Evolutionary conservation across 2,888 invertebrate genomes (phyloP).

Genomic region (Temnothorax ravouxi): DNA sequence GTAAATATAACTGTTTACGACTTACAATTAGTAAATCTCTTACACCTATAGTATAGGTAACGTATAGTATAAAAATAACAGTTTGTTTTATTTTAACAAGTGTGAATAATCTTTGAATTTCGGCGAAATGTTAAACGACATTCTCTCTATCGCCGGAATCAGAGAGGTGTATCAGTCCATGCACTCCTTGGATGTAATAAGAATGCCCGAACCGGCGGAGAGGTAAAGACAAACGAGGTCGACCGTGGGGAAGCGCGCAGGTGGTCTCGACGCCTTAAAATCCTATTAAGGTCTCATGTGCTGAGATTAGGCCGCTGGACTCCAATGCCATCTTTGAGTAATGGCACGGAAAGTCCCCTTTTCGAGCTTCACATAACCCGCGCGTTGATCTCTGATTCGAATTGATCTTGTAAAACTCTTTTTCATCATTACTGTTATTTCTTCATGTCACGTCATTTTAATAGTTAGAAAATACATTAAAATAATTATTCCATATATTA

Average conservation of each 20-base stretch:
- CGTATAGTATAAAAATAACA: not conserved
- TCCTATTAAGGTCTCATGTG: conserved; percentile 86
- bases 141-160: conserved; percentile 59
- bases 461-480: not conserved
- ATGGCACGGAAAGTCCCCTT: conserved; percentile 81
- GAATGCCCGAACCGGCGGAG: conserved; percentile 75
- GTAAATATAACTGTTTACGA: not conserved
- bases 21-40: not conserved
- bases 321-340: conserved; percentile 84
- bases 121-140: conserved; percentile 47
- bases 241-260: conserved; percentile 81
- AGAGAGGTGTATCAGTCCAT: conserved; percentile 63
- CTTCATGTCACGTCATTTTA: not conserved
- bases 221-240: conserved; percentile 83
- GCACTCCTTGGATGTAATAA: conserved; percentile 72
- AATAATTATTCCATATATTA: not conserved
- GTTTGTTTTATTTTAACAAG: not conserved
- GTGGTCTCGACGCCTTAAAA: conserved; percentile 85
- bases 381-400: conserved; percentile 5
- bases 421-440: not conserved
- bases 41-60: too few relatives aligned
- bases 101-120: conserved; percentile 7
- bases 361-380: conserved; percentile 64
- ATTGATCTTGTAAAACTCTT: conserved; percentile 39
- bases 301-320: conserved; percentile 85